phyloP scores from a whole-genome alignment of 2,113 vertebrate genomes.

The Empidonax traillii region DNA sequence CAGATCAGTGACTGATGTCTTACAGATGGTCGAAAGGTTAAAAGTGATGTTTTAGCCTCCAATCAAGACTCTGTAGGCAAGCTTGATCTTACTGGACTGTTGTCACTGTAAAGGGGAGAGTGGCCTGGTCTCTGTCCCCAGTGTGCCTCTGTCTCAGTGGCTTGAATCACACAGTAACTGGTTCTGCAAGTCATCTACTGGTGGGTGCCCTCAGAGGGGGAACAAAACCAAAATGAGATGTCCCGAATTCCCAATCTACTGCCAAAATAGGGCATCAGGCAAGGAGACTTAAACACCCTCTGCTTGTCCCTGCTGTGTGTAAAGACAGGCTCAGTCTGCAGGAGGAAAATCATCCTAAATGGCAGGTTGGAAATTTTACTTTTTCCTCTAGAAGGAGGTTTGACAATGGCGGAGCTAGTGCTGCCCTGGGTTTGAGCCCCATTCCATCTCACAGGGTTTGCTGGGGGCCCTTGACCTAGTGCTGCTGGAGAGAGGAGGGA shows the following conservation, averaged over 20 bases:
- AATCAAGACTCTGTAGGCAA: background rate
- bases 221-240: background rate
- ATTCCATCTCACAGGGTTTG: background rate
- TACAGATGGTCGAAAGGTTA: background rate
- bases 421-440: background rate
- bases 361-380: background rate
- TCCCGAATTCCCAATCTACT: background rate
- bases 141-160: accelerated
- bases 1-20: background rate
- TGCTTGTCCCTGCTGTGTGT: background rate
- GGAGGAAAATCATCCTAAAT: background rate
- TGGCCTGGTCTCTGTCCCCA: accelerated
- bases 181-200: background rate
- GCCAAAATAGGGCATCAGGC: background rate
- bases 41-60: background rate
- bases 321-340: background rate
- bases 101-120: background rate
- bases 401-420: background rate
- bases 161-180: background rate
- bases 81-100: background rate
- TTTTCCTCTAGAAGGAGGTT: background rate
- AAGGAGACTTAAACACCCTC: background rate
- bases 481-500: background rate
- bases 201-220: background rate
- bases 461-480: background rate